phyloP scores from a whole-genome alignment of 23 tunicate genomes.

The Trididemnum nubilum region DNA sequence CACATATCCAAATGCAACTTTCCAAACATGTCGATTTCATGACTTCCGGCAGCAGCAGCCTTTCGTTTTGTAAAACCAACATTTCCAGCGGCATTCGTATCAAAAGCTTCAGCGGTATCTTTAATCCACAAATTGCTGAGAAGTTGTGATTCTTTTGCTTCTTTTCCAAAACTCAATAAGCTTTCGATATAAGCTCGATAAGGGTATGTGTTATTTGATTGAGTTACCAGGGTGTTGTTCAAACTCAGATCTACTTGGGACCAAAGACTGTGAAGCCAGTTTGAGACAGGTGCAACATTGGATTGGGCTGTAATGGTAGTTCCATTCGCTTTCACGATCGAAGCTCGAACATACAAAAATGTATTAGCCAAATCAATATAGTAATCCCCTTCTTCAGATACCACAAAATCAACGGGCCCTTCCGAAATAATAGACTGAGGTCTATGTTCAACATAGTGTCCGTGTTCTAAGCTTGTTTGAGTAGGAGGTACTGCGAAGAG shows the following conservation, averaged over 20 bases:
- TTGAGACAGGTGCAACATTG: background rate
- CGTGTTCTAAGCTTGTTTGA: no score
- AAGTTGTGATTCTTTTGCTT: conserved; percentile 19
- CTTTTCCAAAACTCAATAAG: conserved; percentile 10
- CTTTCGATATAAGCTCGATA: conserved; percentile 16
- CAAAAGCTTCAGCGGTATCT: background rate
- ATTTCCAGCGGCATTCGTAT: background rate
- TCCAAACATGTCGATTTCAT: conserved; percentile 3
- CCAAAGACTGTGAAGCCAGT: background rate
- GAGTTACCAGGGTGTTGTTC: background rate
- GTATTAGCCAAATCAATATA: background rate
- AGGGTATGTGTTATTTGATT: conserved; percentile 2
- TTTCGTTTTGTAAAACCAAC: background rate
- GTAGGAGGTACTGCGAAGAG: no score
- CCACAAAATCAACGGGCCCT: no score
- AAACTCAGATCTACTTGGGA: conserved; percentile 16
- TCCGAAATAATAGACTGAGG: no score
- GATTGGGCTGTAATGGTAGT: background rate
- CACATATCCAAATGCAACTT: conserved; percentile 5
- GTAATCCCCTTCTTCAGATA: no score
- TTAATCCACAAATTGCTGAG: background rate
- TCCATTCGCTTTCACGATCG: background rate
- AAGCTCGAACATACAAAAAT: background rate
- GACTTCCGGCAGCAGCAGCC: background rate
- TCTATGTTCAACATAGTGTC: no score